Evolutionary conservation across 2,797 vertebrate species (phyloP).

Genomic region (Protosalanx chinensis): DNA sequence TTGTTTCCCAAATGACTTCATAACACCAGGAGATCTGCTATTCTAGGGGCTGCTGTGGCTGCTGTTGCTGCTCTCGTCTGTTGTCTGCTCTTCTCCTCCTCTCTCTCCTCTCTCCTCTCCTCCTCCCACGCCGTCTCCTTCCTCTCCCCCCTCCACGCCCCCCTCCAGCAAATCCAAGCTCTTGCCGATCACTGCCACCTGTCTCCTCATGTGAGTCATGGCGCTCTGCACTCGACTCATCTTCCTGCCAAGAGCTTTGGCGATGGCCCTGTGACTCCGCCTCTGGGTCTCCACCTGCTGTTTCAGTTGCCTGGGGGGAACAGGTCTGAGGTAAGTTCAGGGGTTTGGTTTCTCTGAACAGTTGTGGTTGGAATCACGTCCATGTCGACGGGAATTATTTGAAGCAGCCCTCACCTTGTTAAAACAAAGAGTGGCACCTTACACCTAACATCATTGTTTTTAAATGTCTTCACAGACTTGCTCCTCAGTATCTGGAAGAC

Average conservation of each 20-base stretch:
- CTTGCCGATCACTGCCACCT: constrained; percentile 60
- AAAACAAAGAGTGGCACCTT: too few relatives aligned
- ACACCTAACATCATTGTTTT: too few relatives aligned
- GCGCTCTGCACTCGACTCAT: constrained; percentile 52
- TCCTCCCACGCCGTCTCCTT: not conserved
- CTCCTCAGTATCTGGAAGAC: too few relatives aligned
- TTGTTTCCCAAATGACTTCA: not conserved
- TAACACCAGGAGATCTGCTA: not conserved
- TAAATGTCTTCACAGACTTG: too few relatives aligned
- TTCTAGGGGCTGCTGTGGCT: constrained; percentile 29
- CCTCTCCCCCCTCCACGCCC: constrained; percentile 12
- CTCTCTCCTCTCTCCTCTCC: not conserved
- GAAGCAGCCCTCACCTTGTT: too few relatives aligned
- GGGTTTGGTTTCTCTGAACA: not conserved
- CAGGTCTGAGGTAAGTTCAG: not conserved
- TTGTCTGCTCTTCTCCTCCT: not conserved
- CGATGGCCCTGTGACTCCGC: constrained; percentile 41
- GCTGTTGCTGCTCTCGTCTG: constrained; percentile 11
- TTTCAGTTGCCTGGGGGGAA: constrained; percentile 42
- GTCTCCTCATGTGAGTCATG: constrained; percentile 54
- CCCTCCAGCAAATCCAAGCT: constrained; percentile 53
- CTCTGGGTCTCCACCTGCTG: constrained; percentile 52
- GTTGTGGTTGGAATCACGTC: not conserved
- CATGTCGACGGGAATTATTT: too few relatives aligned
- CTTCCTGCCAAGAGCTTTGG: constrained; percentile 42